phyloP scores from a whole-genome alignment of 2,797 vertebrate genomes.

The Fratercula arctica region DNA sequence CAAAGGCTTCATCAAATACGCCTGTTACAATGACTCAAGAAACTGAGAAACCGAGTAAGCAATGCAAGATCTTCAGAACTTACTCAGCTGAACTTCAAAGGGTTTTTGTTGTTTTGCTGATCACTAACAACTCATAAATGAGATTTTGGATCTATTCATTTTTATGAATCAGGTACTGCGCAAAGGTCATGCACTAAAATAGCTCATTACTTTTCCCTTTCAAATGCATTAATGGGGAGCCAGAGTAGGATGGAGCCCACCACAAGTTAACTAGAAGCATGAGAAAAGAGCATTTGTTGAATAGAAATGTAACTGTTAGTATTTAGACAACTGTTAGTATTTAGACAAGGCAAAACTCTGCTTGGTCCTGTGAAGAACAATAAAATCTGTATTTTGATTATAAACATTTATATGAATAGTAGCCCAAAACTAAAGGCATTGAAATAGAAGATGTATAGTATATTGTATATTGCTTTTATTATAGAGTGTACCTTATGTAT shows the following conservation, averaged over 20 bases:
- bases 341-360: constrained; percentile 39
- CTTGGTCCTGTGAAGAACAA: constrained; percentile 46
- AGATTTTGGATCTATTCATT: constrained; percentile 16
- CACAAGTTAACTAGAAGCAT: constrained; percentile 26
- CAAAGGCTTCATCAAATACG: background rate
- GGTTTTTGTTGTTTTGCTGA: background rate
- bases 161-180: constrained; percentile 65
- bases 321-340: background rate
- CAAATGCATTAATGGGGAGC: constrained; percentile 18
- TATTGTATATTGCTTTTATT: constrained; percentile 73
- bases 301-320: background rate
- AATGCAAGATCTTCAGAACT: background rate
- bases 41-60: background rate
- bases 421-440: constrained; percentile 48
- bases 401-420: constrained; percentile 57
- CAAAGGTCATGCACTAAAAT: constrained; percentile 21
- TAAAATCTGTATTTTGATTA: constrained; percentile 52
- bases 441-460: constrained; percentile 50
- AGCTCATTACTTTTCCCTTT: constrained; percentile 29
- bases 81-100: background rate
- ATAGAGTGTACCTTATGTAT: constrained; percentile 47
- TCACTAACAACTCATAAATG: background rate
- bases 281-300: constrained; percentile 13
- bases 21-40: background rate
- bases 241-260: constrained; percentile 20